A percentile compares a stretch with the other conserved stretches of the same genome.
Conservation (phyloP, 2,797 vertebrate genomes). For the Platyrinchus mystaceus region DNA sequence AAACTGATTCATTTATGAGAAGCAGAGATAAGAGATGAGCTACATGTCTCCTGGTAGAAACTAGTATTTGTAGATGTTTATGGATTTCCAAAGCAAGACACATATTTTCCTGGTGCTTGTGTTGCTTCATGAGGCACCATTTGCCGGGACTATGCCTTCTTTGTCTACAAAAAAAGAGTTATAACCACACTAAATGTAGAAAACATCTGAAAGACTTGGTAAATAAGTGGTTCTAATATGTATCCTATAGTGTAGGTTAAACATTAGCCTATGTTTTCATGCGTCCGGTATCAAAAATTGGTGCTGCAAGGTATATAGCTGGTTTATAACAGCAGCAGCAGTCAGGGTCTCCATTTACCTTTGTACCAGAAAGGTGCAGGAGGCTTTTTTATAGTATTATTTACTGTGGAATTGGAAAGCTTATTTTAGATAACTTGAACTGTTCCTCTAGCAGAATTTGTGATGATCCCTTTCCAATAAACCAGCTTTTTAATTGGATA, state of each 20-base stretch:
- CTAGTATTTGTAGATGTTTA: background rate
- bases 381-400: background rate
- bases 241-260: background rate
- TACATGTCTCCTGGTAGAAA: background rate
- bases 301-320: background rate
- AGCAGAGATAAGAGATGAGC: background rate
- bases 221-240: background rate
- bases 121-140: background rate
- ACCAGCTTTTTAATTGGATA: background rate
- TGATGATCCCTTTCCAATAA: background rate
- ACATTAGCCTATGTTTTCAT: background rate
- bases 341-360: background rate
- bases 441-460: background rate
- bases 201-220: background rate
- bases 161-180: background rate
- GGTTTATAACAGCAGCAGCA: background rate
- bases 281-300: background rate
- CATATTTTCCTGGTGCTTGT: background rate
- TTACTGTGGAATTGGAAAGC: background rate
- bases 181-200: background rate
- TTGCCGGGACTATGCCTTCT: background rate
- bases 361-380: background rate
- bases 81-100: background rate
- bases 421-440: background rate
- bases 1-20: background rate